A percentile compares a stretch with the other conserved stretches of the same genome.
Conservation (phyloP, 1,140 invertebrate genomes). For the Harpegnathos saltator region DNA sequence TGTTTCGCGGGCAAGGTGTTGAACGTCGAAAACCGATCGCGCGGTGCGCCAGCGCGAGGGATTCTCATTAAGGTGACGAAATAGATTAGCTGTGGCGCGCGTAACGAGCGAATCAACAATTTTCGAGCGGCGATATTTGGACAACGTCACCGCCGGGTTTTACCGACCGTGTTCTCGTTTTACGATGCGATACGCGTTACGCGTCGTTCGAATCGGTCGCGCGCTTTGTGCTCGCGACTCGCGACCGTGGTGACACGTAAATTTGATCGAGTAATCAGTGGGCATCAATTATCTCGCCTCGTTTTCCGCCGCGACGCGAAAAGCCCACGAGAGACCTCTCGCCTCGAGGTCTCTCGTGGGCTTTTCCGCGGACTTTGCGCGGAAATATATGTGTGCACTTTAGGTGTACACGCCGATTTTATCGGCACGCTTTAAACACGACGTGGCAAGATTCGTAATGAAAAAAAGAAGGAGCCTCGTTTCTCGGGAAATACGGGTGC, state of each 20-base stretch:
- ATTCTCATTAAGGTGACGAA: conserved; percentile 43
- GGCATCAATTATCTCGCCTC: conserved; percentile 50
- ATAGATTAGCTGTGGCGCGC: conserved; percentile 1
- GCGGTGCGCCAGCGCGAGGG: not conserved
- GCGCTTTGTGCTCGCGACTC: conserved; percentile 7
- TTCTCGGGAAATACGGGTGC: no score
- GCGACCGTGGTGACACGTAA: conserved; percentile 18
- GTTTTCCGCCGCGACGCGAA: conserved; percentile 17
- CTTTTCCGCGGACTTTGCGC: not conserved
- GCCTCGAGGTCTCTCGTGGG: not conserved
- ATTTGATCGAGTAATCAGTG: conserved; percentile 55
- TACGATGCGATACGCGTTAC: conserved; percentile 52
- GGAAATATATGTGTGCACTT: not conserved
- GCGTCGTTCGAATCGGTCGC: conserved; percentile 26
- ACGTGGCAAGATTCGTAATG: no score
- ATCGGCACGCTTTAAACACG: no score
- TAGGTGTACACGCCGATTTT: not conserved
- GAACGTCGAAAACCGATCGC: conserved; percentile 17
- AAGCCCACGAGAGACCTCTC: no score
- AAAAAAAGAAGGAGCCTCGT: no score
- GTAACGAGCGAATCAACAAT: conserved; percentile 37
- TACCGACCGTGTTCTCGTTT: not conserved
- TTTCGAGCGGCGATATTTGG: conserved; percentile 30
- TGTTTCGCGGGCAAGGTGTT: not conserved
- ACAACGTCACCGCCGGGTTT: not conserved